Evolutionary conservation across 2,797 vertebrate species (phyloP).

Genomic region (Lutjanus campechanus): DNA sequence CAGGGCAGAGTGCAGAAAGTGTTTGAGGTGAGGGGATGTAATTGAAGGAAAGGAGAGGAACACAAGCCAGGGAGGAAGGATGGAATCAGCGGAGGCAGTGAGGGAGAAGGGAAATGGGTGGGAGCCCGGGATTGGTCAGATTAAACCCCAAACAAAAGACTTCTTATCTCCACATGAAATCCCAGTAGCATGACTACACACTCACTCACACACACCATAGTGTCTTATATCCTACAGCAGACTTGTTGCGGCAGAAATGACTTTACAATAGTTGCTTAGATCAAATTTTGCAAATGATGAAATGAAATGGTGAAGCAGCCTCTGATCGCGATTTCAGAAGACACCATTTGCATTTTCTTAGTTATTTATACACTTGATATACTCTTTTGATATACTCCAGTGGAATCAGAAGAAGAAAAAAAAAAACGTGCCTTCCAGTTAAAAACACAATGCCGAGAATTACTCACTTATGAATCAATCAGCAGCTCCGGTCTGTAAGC

Average conservation of each 20-base stretch:
- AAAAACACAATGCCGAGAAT: background rate
- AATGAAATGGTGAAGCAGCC: background rate
- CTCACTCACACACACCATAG: constrained; percentile 14
- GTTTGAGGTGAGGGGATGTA: constrained; percentile 19
- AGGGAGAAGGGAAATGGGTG: constrained; percentile 62
- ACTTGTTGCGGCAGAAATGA: constrained; percentile 15
- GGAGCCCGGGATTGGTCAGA: constrained; percentile 57
- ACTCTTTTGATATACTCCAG: background rate
- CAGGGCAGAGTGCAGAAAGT: background rate
- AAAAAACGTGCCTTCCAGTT: background rate
- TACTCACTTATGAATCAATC: background rate
- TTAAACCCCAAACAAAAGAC: constrained; percentile 77
- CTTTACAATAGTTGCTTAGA: constrained; percentile 9
- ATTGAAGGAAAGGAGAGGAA: constrained; percentile 44
- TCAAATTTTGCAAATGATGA: background rate
- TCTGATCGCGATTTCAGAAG: background rate
- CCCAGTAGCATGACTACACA: constrained; percentile 60
- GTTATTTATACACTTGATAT: background rate
- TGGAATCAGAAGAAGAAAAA: background rate
- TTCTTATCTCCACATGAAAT: constrained; percentile 77
- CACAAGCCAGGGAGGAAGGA: constrained; percentile 39
- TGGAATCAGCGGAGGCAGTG: constrained; percentile 51
- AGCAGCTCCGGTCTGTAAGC: background rate
- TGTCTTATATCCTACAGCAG: constrained; percentile 1
- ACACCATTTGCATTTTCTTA: background rate